Base-by-base conservation (phyloP, 1,140 invertebrate species). In the Sesamia nonagrioides region DNA sequence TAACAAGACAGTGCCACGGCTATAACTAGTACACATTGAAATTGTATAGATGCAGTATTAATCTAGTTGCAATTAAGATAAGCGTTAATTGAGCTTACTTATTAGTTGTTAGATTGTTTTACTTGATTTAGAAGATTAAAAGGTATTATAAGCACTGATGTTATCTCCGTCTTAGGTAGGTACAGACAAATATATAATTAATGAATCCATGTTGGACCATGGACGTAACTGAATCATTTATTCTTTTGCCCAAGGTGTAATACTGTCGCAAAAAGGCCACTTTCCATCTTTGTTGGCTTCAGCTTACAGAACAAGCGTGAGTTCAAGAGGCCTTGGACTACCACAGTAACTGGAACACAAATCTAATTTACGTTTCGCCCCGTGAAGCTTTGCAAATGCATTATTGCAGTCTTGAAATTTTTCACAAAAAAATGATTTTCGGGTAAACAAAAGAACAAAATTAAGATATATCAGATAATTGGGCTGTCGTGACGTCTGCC, bases 271-370 rank as follows among this genome's bases (percentile, higher is more conserved):
- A 66, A 45, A 61, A 61, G 21, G 56, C 58, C 35, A 63, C 54
- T 45, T 61, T 54, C 74, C 61, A 78, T 69, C 77, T 83, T 85
- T 77, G 81, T 87, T 84, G 83, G 88, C 84, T 88, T 89, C 85
- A 77, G 82, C 78, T 86, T 85, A 85, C 79, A 83, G 86, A 63
- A 75, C 50, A 52, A 86, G 37, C 63, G 77, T 83, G 83, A 83
- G 77, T 81, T 84, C 83, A 77, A 58, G 48, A 75, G 76, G 81
- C 89, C 88, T 91, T 89, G 87, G 84, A 78, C 81, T 61, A 37
- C 18, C 79, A 66, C 68, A 42, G 78, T 76, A 89, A 85, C 83
- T 89, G 79, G 86, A 69, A 73, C 84, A 82, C 80, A 85, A 87
- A 89, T 88, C 83, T 78, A 86, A 90, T 90, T 89, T 86, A 48